Evolutionary conservation across 2,113 vertebrate genomes (phyloP), one percentile per base, ranked within the genome.

Genomic region (Paedocypris sp.): DNA sequence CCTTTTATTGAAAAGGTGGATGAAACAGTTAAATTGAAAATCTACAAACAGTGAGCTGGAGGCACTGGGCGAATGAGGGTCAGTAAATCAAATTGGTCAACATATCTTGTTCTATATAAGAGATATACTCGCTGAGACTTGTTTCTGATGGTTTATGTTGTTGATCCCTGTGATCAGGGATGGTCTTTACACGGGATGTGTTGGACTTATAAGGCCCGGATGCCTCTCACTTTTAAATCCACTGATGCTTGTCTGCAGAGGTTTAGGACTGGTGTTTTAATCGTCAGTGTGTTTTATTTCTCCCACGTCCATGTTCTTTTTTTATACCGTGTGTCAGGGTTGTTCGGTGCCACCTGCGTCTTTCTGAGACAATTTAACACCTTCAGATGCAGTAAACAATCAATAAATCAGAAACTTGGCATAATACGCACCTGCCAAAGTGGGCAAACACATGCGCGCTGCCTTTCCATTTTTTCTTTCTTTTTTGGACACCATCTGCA

Each of bases 351-450:
- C 67, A 70, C 64, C 56, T 67, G 68, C 39, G 29, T 42, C 48
- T 13, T 51, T 62, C 56, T 50, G 61, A 54, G 46, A 29, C 32
- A 67, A 65, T 61, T 62, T 62, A 64, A 73, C 67, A 67, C 64
- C 56, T 67, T 64, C 57, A 61, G 61, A 50, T 64, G 61, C 64
- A 61, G 64, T 56, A 61, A 73, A 72, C 65, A 68, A 68, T 51
- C 68, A 70, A 70, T 70, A 64, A 70, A 73, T 70, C 64, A 67
- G 41, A 52, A 47, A 29, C 60, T 70, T 39, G 13, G 28, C 51
- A 67, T 51, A 60, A 23, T 67, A 11, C 75, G 65, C 51, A 51
- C 69, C 67, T 73, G 56, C 43, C 60, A 60, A 67, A 61, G 32
- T 32, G 43, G 60, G 48, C 39, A 6, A n/a, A 47, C 45, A 67